Conservation (phyloP, 1,140 invertebrate genomes). For the Drosophila gunungcola region DNA sequence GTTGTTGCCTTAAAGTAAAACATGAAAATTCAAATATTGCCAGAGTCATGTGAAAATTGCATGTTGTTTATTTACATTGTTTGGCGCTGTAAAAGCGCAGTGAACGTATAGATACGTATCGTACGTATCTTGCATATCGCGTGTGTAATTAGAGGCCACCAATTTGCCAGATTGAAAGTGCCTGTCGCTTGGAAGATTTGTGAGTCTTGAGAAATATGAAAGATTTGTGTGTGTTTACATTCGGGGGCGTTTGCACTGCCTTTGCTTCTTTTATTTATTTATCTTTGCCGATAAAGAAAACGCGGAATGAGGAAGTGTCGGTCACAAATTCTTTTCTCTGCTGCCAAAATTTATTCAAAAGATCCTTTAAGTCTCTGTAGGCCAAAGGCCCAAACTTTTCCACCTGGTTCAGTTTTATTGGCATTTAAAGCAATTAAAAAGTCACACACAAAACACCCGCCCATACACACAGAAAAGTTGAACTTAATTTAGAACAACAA, state of each 20-base stretch:
- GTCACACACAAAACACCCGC: constrained; percentile 42
- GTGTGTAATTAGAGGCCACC: constrained; percentile 54
- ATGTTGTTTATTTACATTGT: constrained; percentile 60
- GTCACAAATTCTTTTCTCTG: neutral
- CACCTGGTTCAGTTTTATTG: constrained; percentile 21
- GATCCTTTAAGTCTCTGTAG: constrained; percentile 32
- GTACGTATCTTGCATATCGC: constrained; percentile 13
- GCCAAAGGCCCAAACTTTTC: constrained; percentile 17
- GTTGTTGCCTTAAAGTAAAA: constrained; percentile 14
- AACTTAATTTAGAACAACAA: constrained; percentile 49
- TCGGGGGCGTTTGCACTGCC: constrained; percentile 6
- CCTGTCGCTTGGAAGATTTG: constrained; percentile 36
- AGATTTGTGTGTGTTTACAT: constrained; percentile 47
- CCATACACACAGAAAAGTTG: constrained; percentile 23
- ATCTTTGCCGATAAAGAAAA: constrained; percentile 17
- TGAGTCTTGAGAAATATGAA: constrained; percentile 38
- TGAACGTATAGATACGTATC: neutral
- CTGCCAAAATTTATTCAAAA: constrained; percentile 12
- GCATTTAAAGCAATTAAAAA: constrained; percentile 42
- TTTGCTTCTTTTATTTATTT: neutral
- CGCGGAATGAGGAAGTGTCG: constrained; percentile 10
- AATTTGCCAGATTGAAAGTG: constrained; percentile 47
- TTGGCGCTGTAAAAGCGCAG: constrained; percentile 30
- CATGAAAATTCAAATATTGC: constrained; percentile 43
- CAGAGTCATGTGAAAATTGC: constrained; percentile 44